Evolutionary conservation across 2,797 vertebrate species (phyloP).

Genomic region (Pipistrellus pygmaeus): DNA sequence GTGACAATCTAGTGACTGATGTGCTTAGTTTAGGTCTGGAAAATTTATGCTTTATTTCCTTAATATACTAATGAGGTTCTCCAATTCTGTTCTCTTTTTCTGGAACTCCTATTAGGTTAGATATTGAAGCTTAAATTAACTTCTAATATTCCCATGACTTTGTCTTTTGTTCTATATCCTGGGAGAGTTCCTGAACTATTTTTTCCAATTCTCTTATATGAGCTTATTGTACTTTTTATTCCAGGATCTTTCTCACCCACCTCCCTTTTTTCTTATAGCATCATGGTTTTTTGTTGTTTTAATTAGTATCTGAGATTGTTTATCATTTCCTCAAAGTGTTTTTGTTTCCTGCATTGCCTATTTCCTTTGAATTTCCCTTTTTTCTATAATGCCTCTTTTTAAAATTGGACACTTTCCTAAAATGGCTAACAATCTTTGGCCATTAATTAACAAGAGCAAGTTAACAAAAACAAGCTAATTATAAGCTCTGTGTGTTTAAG

Average conservation of each 20-base stretch:
- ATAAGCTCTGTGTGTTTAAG: not conserved
- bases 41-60: conserved; percentile 28
- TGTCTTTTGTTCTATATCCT: conserved; percentile 24
- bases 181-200: not conserved
- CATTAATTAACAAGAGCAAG: not conserved
- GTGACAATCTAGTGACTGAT: not conserved
- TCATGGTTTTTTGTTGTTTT: not conserved
- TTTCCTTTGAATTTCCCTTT: conserved; percentile 13
- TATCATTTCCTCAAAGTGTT: not conserved
- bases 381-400: not conserved
- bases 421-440: not conserved
- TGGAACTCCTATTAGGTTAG: not conserved
- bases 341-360: not conserved
- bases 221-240: not conserved
- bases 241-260: not conserved
- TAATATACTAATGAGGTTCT: not conserved
- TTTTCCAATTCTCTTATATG: not conserved
- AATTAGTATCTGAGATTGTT: not conserved
- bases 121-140: not conserved
- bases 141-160: not conserved
- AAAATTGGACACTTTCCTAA: not conserved
- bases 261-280: not conserved
- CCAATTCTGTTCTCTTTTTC: not conserved
- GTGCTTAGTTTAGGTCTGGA: not conserved
- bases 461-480: not conserved